Base-by-base conservation (phyloP, 92 coral and sea anemone genomes). In the Porites lobata region DNA sequence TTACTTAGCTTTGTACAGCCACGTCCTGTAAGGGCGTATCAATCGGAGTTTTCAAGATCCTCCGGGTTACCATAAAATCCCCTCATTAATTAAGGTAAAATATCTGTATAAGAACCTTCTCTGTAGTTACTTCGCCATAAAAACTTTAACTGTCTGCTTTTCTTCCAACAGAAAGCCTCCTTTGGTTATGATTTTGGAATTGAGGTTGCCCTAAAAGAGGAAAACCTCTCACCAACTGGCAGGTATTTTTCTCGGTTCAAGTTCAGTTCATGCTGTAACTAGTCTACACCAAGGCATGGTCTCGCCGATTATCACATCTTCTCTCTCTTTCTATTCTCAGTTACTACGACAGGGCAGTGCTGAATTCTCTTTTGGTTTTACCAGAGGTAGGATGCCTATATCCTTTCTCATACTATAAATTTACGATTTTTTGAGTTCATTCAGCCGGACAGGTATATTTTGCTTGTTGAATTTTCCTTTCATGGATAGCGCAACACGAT, bases 301-400 rank as follows among this genome's bases (percentile, higher is more conserved):
- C 19, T 38, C 22, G 1, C 21, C n/a, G 9, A 2, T 8, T 17
- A 29, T 65, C 19, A 65, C 47, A 38, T 65, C 21, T 4, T 18
- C 19, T 50, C 57, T n/a, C 29, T 18, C 6, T 32, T 68, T 68
- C 8, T 14, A 8, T 57, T 32, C 17, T 7, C 84, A 81, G 85
- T 69, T 81, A 67, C 66, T 69, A 53, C 57, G 85, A 81, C 85
- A 81, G 85, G 50, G 85, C 85, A 29, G 76, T 81, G 10, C 57
- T 81, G 1, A 81, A 81, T 67, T 54, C 67, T 68, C 69, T 81
- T 17, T 66, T 81, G 50, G 58, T 13, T 9, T 68, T 81, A 81
- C 51, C 76, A 8, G 77, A 81, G 85, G 85, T 81, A 81, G 32
- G 85, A 29, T 38, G 47, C 47, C 47, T 38, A 38, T 38, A 38